These are phyloP conservation scores for Dione vanillae DNA, from an alignment of 2,888 invertebrate genomes.

Conservation along the genomic window DNA sequence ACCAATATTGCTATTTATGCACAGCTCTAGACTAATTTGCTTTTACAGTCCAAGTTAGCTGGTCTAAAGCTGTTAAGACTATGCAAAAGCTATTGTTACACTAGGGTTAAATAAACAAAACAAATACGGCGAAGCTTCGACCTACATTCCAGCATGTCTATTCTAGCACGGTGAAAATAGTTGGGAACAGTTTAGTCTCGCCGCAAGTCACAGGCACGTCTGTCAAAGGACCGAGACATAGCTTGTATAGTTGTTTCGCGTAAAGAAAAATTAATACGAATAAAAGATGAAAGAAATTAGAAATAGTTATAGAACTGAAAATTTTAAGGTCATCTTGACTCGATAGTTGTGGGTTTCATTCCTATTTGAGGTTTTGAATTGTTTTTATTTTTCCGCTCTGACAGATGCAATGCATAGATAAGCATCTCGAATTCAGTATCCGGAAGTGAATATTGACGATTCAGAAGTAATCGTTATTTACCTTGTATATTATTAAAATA, in stretches of 20 bases:
- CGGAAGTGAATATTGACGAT: no score
- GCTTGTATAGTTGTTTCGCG: background rate
- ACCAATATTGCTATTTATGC: no score
- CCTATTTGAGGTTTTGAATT: background rate
- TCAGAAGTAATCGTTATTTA: no score
- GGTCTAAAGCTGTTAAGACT: background rate
- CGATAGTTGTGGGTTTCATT: background rate
- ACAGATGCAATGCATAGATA: no score
- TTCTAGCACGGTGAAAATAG: constrained; percentile 35
- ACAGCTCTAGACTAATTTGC: background rate
- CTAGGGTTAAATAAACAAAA: constrained; percentile 24
- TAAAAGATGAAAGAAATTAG: background rate
- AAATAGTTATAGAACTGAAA: background rate
- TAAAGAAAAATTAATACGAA: background rate
- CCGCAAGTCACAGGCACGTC: constrained; percentile 13
- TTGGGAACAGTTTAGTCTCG: constrained; percentile 34
- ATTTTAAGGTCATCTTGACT: no score
- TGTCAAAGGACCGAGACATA: background rate
- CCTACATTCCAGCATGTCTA: constrained; percentile 26
- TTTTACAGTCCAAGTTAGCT: background rate
- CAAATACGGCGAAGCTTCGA: constrained; percentile 20
- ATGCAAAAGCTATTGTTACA: constrained; percentile 18
- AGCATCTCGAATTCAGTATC: no score
- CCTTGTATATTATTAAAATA: no score
- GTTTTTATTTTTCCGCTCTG: no score